Evolutionary conservation across 2,888 invertebrate genomes (phyloP).

Genomic region (Vannuccia rotundouncinata): DNA sequence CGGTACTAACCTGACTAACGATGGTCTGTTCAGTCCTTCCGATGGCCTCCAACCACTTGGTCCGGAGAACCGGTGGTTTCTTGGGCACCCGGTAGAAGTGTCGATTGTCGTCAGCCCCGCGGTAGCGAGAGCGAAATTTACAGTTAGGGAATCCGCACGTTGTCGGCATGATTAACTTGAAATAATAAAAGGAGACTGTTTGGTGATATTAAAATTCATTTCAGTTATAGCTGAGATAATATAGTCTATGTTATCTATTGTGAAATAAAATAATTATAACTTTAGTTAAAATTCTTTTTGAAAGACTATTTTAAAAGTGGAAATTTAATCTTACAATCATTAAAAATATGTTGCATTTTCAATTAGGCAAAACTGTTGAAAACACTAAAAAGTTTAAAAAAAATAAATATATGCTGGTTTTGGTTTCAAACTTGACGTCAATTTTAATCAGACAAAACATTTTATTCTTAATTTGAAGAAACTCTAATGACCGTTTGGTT

Average conservation of each 20-base stretch:
- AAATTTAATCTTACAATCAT: too few species aligned
- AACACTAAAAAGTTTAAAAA: not conserved
- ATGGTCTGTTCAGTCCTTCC: slow-evolving; percentile 57
- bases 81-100: slow-evolving; percentile 58
- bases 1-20: slow-evolving; percentile 56
- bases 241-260: too few species aligned
- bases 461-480: not conserved
- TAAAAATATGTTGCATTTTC: not conserved
- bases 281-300: too few species aligned
- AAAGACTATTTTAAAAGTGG: too few species aligned
- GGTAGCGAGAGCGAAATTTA: slow-evolving; percentile 53
- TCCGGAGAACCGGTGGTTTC: slow-evolving; percentile 53
- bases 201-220: too few species aligned
- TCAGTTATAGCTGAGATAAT: too few species aligned
- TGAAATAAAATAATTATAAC: too few species aligned
- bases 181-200: too few species aligned
- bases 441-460: not conserved
- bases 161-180: slow-evolving; percentile 56
- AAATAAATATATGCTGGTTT: not conserved
- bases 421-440: not conserved
- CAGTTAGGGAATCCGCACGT: slow-evolving; percentile 58
- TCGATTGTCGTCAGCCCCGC: slow-evolving; percentile 56
- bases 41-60: slow-evolving; percentile 55
- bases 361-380: not conserved
- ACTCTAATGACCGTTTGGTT: not conserved